Conservation (phyloP, 2,888 invertebrate species). For the Troglohyphantes excavatus region DNA sequence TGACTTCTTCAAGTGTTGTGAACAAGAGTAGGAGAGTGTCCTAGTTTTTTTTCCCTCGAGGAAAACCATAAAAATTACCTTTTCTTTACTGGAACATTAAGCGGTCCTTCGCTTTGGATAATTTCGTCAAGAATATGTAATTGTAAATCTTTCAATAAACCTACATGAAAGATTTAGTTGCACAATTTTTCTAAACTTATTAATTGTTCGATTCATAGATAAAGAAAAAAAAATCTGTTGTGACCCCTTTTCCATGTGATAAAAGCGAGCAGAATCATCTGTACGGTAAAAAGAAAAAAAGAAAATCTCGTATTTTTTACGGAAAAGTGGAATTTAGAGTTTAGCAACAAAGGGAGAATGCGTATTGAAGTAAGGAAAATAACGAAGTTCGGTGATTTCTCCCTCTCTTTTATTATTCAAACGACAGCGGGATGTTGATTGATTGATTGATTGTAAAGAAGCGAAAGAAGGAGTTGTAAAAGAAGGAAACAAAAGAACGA, state of each 20-base stretch:
- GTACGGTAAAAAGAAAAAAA: conserved; percentile 13
- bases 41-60: conserved; percentile 26
- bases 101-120: background rate
- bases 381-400: background rate
- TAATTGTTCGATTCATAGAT: background rate
- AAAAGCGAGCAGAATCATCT: conserved; percentile 15
- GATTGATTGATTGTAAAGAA: background rate
- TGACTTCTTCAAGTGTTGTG: conserved; percentile 5
- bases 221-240: background rate
- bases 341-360: conserved; percentile 27
- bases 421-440: conserved; percentile 27
- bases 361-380: background rate
- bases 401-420: background rate
- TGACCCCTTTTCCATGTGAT: conserved; percentile 28
- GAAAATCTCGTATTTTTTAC: conserved; percentile 23
- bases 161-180: conserved; percentile 2
- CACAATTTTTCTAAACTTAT: conserved; percentile 37
- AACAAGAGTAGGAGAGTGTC: conserved; percentile 8
- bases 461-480: background rate
- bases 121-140: background rate
- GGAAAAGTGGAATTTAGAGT: conserved; percentile 27
- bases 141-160: background rate
- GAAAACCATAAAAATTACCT: background rate
- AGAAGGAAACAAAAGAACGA: conserved; percentile 11
- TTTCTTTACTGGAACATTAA: background rate